Evolutionary conservation across 2,888 invertebrate genomes (phyloP).

Genomic region (Troides helena): DNA sequence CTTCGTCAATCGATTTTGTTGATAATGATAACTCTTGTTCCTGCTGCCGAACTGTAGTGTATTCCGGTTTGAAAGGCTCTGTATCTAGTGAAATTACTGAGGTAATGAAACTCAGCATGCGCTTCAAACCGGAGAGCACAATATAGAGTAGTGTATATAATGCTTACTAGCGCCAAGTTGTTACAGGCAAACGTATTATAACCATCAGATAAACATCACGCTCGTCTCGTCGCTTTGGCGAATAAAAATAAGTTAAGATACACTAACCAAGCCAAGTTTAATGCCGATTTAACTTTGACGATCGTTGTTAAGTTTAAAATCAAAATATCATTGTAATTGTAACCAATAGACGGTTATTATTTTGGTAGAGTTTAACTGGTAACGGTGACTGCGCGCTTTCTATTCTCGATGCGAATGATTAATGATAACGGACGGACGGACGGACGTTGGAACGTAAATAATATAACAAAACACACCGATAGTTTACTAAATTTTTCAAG

Average conservation of each 20-base stretch:
- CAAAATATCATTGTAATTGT: conserved; percentile 29
- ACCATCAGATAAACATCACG: too few relatives aligned
- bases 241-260: background rate
- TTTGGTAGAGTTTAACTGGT: conserved; percentile 6
- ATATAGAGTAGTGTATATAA: too few relatives aligned
- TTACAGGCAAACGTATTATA: too few relatives aligned
- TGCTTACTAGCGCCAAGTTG: too few relatives aligned
- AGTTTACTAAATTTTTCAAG: conserved; percentile 8
- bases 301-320: conserved; percentile 21
- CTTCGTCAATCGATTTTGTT: too few relatives aligned
- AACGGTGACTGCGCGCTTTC: conserved; percentile 29
- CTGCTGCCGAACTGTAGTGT: too few relatives aligned
- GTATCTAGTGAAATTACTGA: too few relatives aligned
- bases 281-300: conserved; percentile 6
- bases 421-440: conserved; percentile 28
- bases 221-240: too few relatives aligned
- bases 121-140: too few relatives aligned
- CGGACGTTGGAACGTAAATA: conserved; percentile 9
- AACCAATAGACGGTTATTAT: conserved; percentile 27
- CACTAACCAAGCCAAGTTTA: background rate
- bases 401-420: conserved; percentile 33
- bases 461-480: conserved; percentile 12
- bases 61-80: too few relatives aligned
- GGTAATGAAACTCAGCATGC: too few relatives aligned
- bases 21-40: too few relatives aligned